These are phyloP conservation scores for Chiloscyllium punctatum DNA, from an alignment of 2,797 vertebrate species.

Conservation along the genomic window DNA sequence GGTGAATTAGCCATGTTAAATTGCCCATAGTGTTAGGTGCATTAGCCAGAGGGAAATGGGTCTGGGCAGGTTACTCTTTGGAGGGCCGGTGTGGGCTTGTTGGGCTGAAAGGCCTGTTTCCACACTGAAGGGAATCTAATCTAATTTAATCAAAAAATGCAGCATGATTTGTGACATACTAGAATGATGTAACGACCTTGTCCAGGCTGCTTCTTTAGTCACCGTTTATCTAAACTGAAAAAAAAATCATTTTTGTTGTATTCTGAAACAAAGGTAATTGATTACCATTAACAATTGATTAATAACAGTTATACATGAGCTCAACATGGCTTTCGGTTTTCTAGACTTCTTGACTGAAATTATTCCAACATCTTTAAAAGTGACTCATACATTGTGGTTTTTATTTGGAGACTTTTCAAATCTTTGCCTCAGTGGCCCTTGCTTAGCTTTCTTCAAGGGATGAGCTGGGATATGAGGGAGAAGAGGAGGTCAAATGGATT, in stretches of 20 bases:
- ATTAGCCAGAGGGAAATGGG: no score
- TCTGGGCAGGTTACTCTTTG: no score
- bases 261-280: not conserved
- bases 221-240: not conserved
- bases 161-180: not conserved
- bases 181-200: not conserved
- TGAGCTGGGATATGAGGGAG: not conserved
- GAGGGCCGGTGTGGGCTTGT: no score
- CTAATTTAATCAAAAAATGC: not conserved
- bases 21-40: no score
- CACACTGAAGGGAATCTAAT: no score
- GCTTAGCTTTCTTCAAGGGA: not conserved
- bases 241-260: not conserved
- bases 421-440: not conserved
- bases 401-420: not conserved
- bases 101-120: no score
- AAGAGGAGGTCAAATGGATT: constrained; percentile 12
- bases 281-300: not conserved
- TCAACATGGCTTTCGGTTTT: not conserved
- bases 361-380: not conserved
- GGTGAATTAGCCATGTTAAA: no score
- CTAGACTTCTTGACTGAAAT: not conserved
- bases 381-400: not conserved
- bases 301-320: not conserved
- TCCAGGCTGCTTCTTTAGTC: not conserved